These are phyloP conservation scores for Apteryx mantelli DNA, from an alignment of 2,113 vertebrate species.

Conservation along the genomic window DNA sequence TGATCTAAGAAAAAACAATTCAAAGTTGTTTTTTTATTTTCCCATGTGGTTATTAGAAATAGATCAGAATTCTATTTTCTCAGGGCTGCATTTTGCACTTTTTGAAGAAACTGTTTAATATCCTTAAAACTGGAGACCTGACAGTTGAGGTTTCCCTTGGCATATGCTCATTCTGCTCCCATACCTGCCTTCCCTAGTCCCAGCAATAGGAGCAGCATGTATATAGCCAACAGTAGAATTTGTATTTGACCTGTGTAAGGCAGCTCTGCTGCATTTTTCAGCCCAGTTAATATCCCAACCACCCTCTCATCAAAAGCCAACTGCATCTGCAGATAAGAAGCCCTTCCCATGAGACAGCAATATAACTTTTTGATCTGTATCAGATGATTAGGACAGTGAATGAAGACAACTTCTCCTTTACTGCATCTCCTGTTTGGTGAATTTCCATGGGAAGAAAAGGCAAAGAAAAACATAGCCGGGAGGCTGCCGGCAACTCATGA, in stretches of 20 bases:
- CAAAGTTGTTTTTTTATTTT: conserved; percentile 45
- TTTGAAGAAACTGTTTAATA: not conserved
- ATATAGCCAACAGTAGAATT: not conserved
- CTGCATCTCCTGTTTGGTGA: not conserved
- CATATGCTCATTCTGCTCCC: not conserved
- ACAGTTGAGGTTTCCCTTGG: not conserved
- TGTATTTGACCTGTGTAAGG: not conserved
- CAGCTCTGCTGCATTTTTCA: not conserved
- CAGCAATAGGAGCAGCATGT: not conserved
- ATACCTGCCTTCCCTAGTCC: not conserved
- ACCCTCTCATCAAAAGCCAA: conserved; percentile 27
- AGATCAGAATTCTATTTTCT: conserved; percentile 15
- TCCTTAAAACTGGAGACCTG: not conserved
- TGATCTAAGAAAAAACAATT: conserved; percentile 5
- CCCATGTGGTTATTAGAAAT: conserved; percentile 28
- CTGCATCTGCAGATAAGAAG: conserved; percentile 11
- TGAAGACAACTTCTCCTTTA: conserved; percentile 21
- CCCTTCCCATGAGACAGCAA: not conserved
- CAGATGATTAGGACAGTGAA: conserved; percentile 28
- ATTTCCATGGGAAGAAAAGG: not conserved
- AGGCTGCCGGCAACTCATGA: not conserved
- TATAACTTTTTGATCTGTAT: conserved; percentile 25
- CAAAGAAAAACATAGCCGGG: not conserved
- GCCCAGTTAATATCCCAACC: not conserved
- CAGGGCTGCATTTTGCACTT: not conserved